These are phyloP conservation scores for Venusia cambrica DNA, from an alignment of 2,888 invertebrate genomes.

Conservation along the genomic window DNA sequence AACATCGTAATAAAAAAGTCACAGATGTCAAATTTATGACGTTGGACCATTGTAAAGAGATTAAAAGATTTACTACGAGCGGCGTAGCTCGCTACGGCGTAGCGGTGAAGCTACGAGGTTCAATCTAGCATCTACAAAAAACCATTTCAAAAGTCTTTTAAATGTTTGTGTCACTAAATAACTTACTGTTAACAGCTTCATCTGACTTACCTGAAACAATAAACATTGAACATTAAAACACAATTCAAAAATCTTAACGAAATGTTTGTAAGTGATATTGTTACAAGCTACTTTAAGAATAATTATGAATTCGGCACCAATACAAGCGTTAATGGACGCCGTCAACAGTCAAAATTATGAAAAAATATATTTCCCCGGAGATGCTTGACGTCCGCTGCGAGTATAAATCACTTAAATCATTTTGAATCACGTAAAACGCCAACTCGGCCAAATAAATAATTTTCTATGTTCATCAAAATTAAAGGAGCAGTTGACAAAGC, in stretches of 20 bases:
- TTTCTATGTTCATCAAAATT: constrained; percentile 80
- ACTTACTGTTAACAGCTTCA: constrained; percentile 8
- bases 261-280: no score
- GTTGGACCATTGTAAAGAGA: constrained; percentile 77
- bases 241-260: not conserved
- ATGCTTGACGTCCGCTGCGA: constrained; percentile 20
- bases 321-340: constrained; percentile 45
- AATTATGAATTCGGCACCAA: constrained; percentile 30
- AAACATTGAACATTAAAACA: constrained; percentile 8
- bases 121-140: constrained; percentile 47
- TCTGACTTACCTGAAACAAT: constrained; percentile 43
- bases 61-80: constrained; percentile 76
- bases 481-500: constrained; percentile 77
- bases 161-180: no score
- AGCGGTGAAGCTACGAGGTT: constrained; percentile 39
- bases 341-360: constrained; percentile 57
- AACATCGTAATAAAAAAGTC: constrained; percentile 80
- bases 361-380: constrained; percentile 61
- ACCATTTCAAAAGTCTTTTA: constrained; percentile 52
- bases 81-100: constrained; percentile 37
- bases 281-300: no score
- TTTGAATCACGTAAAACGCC: constrained; percentile 73
- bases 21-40: constrained; percentile 81
- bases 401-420: constrained; percentile 18
- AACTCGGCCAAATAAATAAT: constrained; percentile 75